Percentiles rank a stretch among this genome's conserved stretches.
phyloP scores from a whole-genome alignment of 2,113 vertebrate genomes.

The Dicrurus megarhynchus region DNA sequence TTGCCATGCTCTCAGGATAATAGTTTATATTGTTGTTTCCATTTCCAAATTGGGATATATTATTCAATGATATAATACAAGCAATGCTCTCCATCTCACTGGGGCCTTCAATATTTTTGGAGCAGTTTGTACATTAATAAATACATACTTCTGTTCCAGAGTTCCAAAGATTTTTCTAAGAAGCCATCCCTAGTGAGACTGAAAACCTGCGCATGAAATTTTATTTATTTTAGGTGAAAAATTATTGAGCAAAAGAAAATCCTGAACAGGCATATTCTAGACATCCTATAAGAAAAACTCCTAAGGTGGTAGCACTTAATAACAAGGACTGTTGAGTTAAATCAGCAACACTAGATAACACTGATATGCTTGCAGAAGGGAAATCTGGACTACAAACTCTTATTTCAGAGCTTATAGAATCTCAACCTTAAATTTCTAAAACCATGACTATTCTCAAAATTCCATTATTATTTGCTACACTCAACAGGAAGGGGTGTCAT shows the following conservation, averaged over 20 bases:
- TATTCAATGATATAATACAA: not conserved
- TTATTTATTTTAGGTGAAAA: not conserved
- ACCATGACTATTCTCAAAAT: not conserved
- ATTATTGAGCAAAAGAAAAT: not conserved
- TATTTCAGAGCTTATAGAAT: not conserved
- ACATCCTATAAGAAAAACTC: not conserved
- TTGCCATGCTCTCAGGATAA: not conserved
- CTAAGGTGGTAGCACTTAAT: not conserved
- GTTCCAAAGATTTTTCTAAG: not conserved
- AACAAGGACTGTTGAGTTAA: not conserved
- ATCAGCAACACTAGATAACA: not conserved
- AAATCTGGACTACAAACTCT: not conserved
- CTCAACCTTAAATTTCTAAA: not conserved
- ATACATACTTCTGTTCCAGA: not conserved
- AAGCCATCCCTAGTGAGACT: not conserved
- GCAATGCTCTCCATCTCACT: not conserved
- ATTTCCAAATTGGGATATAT: not conserved
- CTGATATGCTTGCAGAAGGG: not conserved
- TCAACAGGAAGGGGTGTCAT: not conserved
- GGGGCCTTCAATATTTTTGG: not conserved
- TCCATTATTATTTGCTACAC: not conserved
- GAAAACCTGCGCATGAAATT: not conserved
- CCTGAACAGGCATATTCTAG: not conserved
- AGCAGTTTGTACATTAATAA: not conserved
- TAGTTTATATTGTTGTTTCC: not conserved